Evolutionary conservation across 2,113 vertebrate species (phyloP).

Genomic region (Pseudorasbora parva): DNA sequence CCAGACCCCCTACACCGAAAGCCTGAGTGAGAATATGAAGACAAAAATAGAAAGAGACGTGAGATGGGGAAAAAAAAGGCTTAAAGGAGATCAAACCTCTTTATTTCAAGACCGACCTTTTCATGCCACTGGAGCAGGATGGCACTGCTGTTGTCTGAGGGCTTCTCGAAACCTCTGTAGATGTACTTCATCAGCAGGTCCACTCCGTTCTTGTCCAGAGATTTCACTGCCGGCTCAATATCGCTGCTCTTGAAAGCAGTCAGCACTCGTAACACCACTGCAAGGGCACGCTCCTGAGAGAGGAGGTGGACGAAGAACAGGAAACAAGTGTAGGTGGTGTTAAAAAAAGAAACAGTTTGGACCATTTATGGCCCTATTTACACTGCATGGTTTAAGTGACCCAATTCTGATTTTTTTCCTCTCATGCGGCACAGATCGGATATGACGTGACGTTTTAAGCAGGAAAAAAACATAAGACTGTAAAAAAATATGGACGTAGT

Average conservation of each 20-base stretch:
- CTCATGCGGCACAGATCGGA: too few species aligned
- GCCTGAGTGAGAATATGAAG: constrained; percentile 71
- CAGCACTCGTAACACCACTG: constrained; percentile 82
- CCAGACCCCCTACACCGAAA: constrained; percentile 84
- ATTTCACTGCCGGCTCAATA: constrained; percentile 84
- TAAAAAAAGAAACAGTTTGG: neutral
- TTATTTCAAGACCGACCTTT: constrained; percentile 73
- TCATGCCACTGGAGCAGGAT: constrained; percentile 89
- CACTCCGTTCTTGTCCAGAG: constrained; percentile 81
- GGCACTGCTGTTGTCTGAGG: constrained; percentile 88
- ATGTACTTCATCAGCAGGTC: constrained; percentile 92
- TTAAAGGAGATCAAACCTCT: neutral
- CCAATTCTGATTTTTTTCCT: too few species aligned
- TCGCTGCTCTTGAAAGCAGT: constrained; percentile 85
- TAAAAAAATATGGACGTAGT: too few species aligned
- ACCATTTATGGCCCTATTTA: too few species aligned
- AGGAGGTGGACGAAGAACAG: neutral
- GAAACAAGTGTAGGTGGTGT: neutral
- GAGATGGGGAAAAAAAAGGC: neutral
- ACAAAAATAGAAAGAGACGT: constrained; percentile 53
- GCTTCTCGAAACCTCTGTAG: constrained; percentile 91
- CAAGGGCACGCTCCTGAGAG: constrained; percentile 82
- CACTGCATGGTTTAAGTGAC: too few species aligned
- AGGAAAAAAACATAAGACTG: too few species aligned
- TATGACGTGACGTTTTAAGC: too few species aligned